Conservation (phyloP, 2,113 vertebrate genomes). For the Aythya baeri region DNA sequence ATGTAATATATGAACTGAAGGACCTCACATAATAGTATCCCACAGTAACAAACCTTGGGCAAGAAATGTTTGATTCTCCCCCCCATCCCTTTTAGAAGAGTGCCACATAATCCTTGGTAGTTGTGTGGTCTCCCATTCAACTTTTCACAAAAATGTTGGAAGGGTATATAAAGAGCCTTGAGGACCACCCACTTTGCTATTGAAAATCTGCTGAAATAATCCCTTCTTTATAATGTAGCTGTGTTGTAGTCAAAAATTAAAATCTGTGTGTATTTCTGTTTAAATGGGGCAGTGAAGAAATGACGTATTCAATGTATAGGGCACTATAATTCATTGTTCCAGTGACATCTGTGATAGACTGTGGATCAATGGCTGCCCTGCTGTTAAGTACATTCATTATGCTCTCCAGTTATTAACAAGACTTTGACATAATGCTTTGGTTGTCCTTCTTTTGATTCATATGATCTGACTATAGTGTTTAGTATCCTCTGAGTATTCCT, state of each 20-base stretch:
- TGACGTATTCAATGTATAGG: slow-evolving; percentile 70
- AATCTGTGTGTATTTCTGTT: slow-evolving; percentile 48
- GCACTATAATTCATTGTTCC: slow-evolving; percentile 68
- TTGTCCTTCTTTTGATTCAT: slow-evolving; percentile 41
- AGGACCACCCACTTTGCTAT: slow-evolving; percentile 75
- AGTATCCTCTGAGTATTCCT: not conserved
- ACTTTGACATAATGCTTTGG: slow-evolving; percentile 1
- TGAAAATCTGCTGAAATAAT: slow-evolving; percentile 69
- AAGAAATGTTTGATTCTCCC: slow-evolving; percentile 53
- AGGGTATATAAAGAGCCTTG: slow-evolving; percentile 62
- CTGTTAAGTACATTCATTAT: slow-evolving; percentile 65
- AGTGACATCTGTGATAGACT: slow-evolving; percentile 73
- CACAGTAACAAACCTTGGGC: slow-evolving; percentile 51
- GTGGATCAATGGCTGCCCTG: slow-evolving; percentile 74
- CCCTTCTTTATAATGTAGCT: slow-evolving; percentile 59
- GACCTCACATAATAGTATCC: slow-evolving; percentile 46
- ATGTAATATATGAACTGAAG: slow-evolving; percentile 14
- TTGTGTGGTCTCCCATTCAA: slow-evolving; percentile 72
- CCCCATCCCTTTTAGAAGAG: slow-evolving; percentile 4
- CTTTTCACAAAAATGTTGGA: slow-evolving; percentile 66
- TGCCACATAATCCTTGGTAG: slow-evolving; percentile 60
- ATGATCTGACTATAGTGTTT: slow-evolving; percentile 19
- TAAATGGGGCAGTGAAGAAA: slow-evolving; percentile 77
- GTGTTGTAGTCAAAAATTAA: slow-evolving; percentile 47
- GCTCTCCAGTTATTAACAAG: slow-evolving; percentile 29